Evolutionary conservation across 1,140 invertebrate genomes (phyloP).

Genomic region (Oreohelix idahoensis): DNA sequence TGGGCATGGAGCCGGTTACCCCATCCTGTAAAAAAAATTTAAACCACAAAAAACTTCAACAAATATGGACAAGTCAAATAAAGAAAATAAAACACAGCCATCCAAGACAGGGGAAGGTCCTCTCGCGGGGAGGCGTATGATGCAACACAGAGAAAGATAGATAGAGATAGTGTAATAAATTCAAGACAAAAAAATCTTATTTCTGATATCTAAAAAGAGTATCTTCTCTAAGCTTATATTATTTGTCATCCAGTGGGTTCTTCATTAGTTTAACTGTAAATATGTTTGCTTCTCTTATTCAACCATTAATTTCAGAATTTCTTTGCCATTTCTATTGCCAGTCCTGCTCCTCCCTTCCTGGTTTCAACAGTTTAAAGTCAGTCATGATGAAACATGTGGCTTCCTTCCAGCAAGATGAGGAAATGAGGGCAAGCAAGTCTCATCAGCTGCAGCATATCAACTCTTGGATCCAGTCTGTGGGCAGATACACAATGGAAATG

Average conservation of each 20-base stretch:
- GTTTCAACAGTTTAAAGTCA: conserved; percentile 48
- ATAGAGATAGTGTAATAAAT: too few relatives aligned
- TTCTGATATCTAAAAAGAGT: too few relatives aligned
- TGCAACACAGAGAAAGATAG: too few relatives aligned
- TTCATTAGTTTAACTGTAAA: background rate
- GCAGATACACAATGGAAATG: conserved; percentile 41
- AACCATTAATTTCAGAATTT: background rate
- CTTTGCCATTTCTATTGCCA: conserved; percentile 21
- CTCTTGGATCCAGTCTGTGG: conserved; percentile 55
- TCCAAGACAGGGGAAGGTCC: too few relatives aligned
- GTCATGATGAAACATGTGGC: conserved; percentile 52
- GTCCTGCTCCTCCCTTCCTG: conserved; percentile 45
- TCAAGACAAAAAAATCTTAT: too few relatives aligned
- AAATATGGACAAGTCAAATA: too few relatives aligned
- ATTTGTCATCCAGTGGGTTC: background rate
- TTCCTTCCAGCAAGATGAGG: conserved; percentile 39
- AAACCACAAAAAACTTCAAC: too few relatives aligned
- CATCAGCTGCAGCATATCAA: conserved; percentile 55
- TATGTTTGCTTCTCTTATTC: background rate
- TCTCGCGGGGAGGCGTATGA: too few relatives aligned
- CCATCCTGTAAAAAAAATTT: too few relatives aligned
- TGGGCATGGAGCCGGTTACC: too few relatives aligned
- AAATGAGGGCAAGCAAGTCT: conserved; percentile 37
- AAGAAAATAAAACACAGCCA: too few relatives aligned
- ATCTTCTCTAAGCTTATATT: too few relatives aligned